phyloP scores from a whole-genome alignment of 2,888 invertebrate genomes.

The Drosophila austrosaltans region DNA sequence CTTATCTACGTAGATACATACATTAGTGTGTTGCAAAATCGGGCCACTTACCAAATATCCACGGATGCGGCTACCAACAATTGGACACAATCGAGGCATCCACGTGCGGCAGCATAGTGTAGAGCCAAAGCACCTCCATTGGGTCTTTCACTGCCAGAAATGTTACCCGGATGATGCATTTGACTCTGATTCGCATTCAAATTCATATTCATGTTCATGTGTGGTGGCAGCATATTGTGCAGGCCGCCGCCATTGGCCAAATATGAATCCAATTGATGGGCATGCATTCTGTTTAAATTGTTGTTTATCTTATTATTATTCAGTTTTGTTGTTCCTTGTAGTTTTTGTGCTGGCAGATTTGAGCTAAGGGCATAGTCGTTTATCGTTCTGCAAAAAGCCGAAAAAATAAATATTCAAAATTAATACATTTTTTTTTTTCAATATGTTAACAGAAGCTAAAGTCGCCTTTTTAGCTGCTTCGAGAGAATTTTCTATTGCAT shows the following conservation, averaged over 20 bases:
- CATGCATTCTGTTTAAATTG: slow-evolving; percentile 80
- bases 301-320: slow-evolving; percentile 22
- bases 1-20: not conserved
- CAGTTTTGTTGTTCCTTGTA: slow-evolving; percentile 35
- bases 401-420: slow-evolving; percentile 17
- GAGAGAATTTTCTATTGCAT: slow-evolving; percentile 3
- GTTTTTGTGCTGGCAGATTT: slow-evolving; percentile 59
- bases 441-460: not conserved
- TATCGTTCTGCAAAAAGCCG: slow-evolving; percentile 74
- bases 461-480: slow-evolving; percentile 46
- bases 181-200: slow-evolving; percentile 52
- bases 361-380: slow-evolving; percentile 78
- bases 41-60: slow-evolving; percentile 88
- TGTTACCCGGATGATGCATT: slow-evolving; percentile 82
- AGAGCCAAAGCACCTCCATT: slow-evolving; percentile 90
- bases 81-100: slow-evolving; percentile 93
- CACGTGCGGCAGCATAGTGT: slow-evolving; percentile 94
- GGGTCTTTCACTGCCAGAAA: slow-evolving; percentile 83
- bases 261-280: slow-evolving; percentile 81
- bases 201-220: slow-evolving; percentile 20
- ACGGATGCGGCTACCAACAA: slow-evolving; percentile 90
- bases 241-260: slow-evolving; percentile 44
- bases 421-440: not conserved
- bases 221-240: slow-evolving; percentile 65
- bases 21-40: not conserved